Evolutionary conservation across 2,113 vertebrate species (phyloP).

Genomic region (Naja naja): DNA sequence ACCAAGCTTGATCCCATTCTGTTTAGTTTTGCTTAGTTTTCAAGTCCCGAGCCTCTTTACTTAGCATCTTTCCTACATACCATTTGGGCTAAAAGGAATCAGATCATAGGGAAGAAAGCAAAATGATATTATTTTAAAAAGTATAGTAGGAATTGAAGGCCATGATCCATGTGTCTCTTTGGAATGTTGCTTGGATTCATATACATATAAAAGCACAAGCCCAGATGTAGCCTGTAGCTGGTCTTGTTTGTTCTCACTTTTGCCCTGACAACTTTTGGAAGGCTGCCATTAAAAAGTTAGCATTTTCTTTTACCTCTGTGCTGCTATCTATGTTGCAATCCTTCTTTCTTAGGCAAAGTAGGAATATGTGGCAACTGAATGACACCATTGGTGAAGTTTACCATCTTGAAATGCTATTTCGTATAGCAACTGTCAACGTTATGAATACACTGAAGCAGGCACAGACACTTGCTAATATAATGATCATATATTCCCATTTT

Average conservation of each 20-base stretch:
- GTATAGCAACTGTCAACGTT: background rate
- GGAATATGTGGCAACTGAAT: background rate
- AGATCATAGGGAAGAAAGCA: background rate
- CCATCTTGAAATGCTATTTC: background rate
- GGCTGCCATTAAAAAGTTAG: background rate
- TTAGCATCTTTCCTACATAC: background rate
- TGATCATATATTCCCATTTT: background rate
- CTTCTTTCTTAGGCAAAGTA: background rate
- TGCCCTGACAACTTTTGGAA: background rate
- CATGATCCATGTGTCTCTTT: background rate
- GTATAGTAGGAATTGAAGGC: background rate
- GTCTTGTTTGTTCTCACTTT: background rate
- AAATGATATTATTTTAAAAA: background rate
- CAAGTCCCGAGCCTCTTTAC: background rate
- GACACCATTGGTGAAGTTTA: background rate
- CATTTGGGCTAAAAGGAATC: background rate
- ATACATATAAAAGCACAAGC: background rate
- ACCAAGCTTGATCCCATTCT: background rate
- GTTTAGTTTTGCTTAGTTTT: background rate
- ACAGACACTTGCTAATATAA: background rate
- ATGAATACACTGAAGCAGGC: background rate
- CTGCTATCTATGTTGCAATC: background rate
- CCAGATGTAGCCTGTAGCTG: background rate
- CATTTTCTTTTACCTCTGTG: background rate
- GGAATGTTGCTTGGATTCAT: background rate